phyloP scores from a whole-genome alignment of 2,797 vertebrate species.

The Hylomyscus alleni region DNA sequence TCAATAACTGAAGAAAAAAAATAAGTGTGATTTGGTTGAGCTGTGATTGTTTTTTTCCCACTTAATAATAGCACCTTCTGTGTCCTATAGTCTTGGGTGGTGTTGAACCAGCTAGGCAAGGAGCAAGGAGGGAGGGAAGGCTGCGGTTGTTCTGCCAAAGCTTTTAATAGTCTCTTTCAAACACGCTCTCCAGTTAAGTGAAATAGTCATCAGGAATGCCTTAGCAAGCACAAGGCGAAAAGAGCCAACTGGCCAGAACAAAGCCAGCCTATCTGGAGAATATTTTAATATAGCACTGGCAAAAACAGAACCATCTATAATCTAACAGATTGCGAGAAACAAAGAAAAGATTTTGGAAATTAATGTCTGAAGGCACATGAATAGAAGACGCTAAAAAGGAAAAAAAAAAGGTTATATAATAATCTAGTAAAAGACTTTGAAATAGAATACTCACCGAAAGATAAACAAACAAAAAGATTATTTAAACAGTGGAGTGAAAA shows the following conservation, averaged over 20 bases:
- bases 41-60: not conserved
- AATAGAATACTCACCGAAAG: slow-evolving; percentile 75
- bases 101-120: slow-evolving; percentile 9
- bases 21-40: not conserved
- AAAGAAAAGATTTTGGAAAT: slow-evolving; percentile 69
- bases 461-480: slow-evolving; percentile 78
- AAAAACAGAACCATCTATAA: slow-evolving; percentile 65
- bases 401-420: slow-evolving; percentile 75
- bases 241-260: slow-evolving; percentile 38
- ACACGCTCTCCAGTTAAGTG: slow-evolving; percentile 35
- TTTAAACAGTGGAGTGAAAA: slow-evolving; percentile 72
- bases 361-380: slow-evolving; percentile 65
- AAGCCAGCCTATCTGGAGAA: slow-evolving; percentile 51
- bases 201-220: slow-evolving; percentile 47
- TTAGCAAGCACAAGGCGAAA: not conserved
- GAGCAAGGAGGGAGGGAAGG: not conserved
- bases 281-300: slow-evolving; percentile 44
- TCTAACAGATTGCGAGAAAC: slow-evolving; percentile 58
- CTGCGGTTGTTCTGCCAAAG: slow-evolving; percentile 14
- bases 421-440: slow-evolving; percentile 78
- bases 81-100: not conserved
- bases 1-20: not conserved
- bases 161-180: slow-evolving; percentile 65
- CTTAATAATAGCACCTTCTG: not conserved
- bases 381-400: slow-evolving; percentile 69